Percentiles rank a stretch among this genome's conserved stretches.
Conservation (phyloP, 1,140 invertebrate species). For the Tetraneura akinire region DNA sequence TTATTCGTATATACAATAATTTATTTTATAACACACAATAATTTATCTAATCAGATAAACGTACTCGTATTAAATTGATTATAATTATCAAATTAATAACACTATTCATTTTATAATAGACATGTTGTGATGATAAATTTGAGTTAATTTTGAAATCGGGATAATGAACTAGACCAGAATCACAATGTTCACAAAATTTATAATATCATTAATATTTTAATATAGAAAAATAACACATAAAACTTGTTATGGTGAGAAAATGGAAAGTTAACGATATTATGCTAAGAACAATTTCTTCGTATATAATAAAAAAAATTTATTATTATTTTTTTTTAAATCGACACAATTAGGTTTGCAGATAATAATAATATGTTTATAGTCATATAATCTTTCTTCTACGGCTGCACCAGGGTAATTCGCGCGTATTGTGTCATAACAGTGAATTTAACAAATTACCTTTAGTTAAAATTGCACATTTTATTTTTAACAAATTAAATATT, state of each 20-base stretch:
- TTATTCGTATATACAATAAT: no score
- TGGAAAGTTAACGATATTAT: background rate
- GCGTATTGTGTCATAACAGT: background rate
- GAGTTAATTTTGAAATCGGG: background rate
- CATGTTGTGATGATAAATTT: no score
- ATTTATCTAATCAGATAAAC: no score
- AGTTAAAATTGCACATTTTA: no score
- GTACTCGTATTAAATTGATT: no score
- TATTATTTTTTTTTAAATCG: background rate
- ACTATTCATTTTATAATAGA: no score
- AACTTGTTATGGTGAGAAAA: background rate
- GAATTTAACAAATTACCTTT: background rate
- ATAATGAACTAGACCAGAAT: background rate
- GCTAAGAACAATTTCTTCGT: background rate
- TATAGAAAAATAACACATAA: background rate
- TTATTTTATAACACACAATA: no score
- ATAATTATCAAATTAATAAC: no score
- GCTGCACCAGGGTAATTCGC: background rate
- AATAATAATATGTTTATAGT: conserved; percentile 3
- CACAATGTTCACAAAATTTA: background rate
- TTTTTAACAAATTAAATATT: no score
- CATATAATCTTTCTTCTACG: background rate
- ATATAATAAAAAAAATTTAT: background rate
- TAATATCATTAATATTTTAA: no score
- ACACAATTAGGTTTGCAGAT: background rate